phyloP scores from a whole-genome alignment of 2,888 invertebrate species.

The Nudaria mundana region DNA sequence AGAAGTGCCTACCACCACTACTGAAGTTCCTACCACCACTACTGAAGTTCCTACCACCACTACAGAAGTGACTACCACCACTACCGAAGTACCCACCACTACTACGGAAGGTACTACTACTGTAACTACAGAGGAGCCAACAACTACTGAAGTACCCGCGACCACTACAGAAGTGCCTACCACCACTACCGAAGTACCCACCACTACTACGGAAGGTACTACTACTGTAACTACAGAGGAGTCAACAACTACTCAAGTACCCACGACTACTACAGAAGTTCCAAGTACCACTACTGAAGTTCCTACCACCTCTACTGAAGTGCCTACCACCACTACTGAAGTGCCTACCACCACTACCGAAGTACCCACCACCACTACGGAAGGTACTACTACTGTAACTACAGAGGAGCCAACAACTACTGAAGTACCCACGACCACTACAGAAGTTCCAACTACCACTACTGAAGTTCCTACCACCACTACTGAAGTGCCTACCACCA shows the following conservation, averaged over 20 bases:
- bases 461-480: too few relatives aligned
- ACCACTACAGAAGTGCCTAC: not conserved
- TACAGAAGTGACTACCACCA: not conserved
- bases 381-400: not conserved
- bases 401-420: not conserved
- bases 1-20: not conserved
- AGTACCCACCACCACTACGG: not conserved
- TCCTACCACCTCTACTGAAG: not conserved
- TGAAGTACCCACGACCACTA: not conserved
- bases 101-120: not conserved
- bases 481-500: too few relatives aligned
- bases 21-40: not conserved
- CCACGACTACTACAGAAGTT: not conserved
- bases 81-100: not conserved
- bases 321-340: not conserved
- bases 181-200: not conserved
- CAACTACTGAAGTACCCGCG: not conserved
- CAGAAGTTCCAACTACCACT: not conserved
- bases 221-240: not conserved
- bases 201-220: not conserved
- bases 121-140: not conserved
- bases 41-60: not conserved
- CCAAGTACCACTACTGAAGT: not conserved
- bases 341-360: not conserved
- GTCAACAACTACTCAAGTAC: not conserved